Conservation (phyloP, 2,797 vertebrate species). For the Fringilla coelebs region DNA sequence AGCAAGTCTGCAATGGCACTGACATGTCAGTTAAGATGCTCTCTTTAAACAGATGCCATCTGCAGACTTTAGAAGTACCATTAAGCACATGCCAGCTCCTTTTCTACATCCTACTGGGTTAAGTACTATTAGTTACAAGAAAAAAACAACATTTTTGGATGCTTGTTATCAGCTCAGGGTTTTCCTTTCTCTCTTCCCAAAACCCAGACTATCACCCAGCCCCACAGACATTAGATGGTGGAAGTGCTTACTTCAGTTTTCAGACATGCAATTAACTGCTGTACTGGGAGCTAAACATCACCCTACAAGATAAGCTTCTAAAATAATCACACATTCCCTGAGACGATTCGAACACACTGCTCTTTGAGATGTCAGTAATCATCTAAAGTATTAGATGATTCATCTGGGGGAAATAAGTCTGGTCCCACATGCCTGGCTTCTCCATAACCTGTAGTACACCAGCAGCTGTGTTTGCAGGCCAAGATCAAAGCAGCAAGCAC, state of each 20-base stretch:
- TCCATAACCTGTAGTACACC: not conserved
- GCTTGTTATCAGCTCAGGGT: not conserved
- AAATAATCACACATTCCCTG: not conserved
- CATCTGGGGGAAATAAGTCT: not conserved
- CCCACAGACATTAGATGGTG: not conserved
- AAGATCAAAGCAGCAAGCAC: not conserved
- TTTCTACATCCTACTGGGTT: not conserved
- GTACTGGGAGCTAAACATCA: not conserved
- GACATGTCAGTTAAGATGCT: not conserved
- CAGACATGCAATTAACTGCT: not conserved
- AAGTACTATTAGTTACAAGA: not conserved
- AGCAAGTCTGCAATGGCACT: not conserved
- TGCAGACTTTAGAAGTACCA: conserved; percentile 26
- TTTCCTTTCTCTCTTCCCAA: not conserved
- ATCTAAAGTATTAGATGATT: not conserved
- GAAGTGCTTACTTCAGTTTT: not conserved
- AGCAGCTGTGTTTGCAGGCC: not conserved
- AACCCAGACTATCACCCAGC: not conserved
- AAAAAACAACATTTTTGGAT: not conserved
- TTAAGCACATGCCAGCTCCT: not conserved
- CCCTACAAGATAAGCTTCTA: not conserved
- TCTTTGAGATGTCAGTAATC: not conserved
- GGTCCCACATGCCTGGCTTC: not conserved
- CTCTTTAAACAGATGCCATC: conserved; percentile 34
- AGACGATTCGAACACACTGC: not conserved